Conservation (phyloP, 2,888 invertebrate genomes). For the Euproctis similis region DNA sequence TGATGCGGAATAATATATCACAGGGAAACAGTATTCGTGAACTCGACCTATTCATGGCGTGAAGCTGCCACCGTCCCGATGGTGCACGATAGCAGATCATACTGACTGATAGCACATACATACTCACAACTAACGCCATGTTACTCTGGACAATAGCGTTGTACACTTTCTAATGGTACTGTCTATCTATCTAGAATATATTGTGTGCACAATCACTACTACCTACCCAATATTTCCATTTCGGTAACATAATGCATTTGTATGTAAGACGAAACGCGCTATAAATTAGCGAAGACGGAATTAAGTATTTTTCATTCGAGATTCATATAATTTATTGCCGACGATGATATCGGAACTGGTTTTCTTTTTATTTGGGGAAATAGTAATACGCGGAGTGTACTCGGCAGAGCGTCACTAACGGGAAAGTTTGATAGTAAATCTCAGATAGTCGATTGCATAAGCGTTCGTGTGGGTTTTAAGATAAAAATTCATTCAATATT, state of each 20-base stretch:
- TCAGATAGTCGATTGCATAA: slow-evolving; percentile 72
- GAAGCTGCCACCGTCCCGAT: slow-evolving; percentile 67
- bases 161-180: slow-evolving; percentile 29
- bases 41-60: slow-evolving; percentile 71
- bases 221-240: slow-evolving; percentile 14
- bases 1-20: slow-evolving; percentile 75
- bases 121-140: slow-evolving; percentile 42
- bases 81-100: slow-evolving; percentile 63
- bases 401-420: slow-evolving; percentile 74
- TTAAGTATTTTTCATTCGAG: slow-evolving; percentile 71
- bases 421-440: slow-evolving; percentile 75
- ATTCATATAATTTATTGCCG: slow-evolving; percentile 71
- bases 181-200: slow-evolving; percentile 25
- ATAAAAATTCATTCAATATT: slow-evolving; percentile 67
- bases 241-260: slow-evolving; percentile 51
- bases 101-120: slow-evolving; percentile 46
- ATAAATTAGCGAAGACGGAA: slow-evolving; percentile 69
- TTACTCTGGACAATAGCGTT: slow-evolving; percentile 36
- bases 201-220: slow-evolving; percentile 15
- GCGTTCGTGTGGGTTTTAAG: slow-evolving; percentile 69
- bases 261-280: slow-evolving; percentile 56
- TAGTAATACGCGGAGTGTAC: slow-evolving; percentile 74
- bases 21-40: slow-evolving; percentile 65
- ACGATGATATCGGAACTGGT: slow-evolving; percentile 74
- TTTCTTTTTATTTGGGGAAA: slow-evolving; percentile 74